Evolutionary conservation across 2,888 invertebrate genomes (phyloP).

Genomic region (Toxonevra muliebris): DNA sequence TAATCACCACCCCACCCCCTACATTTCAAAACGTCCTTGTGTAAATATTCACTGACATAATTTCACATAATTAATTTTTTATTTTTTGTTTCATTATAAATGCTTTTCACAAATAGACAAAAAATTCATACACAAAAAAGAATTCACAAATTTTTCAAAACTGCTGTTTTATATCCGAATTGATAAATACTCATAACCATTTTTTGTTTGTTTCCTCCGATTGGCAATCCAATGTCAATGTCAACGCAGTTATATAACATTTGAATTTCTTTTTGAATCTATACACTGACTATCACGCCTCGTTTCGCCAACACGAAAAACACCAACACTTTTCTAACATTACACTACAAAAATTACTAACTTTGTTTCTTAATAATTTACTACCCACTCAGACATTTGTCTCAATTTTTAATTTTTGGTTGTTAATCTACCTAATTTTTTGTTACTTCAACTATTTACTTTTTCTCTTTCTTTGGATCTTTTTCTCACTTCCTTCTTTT

Average conservation of each 20-base stretch:
- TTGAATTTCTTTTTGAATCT: background rate
- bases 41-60: too few relatives aligned
- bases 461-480: conserved; percentile 11
- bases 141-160: too few relatives aligned
- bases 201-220: too few relatives aligned
- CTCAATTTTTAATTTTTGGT: background rate
- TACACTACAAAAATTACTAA: background rate
- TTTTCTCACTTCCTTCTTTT: background rate
- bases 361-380: background rate
- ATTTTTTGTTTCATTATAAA: too few relatives aligned
- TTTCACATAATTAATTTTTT: too few relatives aligned
- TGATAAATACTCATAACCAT: too few relatives aligned
- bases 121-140: too few relatives aligned
- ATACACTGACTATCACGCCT: background rate
- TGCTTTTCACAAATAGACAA: too few relatives aligned
- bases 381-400: background rate
- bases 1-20: background rate
- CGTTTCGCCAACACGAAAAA: background rate
- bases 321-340: background rate
- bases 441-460: background rate
- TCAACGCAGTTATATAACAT: background rate
- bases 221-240: too few relatives aligned
- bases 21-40: too few relatives aligned
- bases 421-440: background rate
- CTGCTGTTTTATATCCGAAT: too few relatives aligned